Percentiles rank a stretch among this genome's conserved stretches.
These are phyloP conservation scores for Bombyx huttoni DNA, from an alignment of 2,888 invertebrate genomes.

Conservation along the genomic window DNA sequence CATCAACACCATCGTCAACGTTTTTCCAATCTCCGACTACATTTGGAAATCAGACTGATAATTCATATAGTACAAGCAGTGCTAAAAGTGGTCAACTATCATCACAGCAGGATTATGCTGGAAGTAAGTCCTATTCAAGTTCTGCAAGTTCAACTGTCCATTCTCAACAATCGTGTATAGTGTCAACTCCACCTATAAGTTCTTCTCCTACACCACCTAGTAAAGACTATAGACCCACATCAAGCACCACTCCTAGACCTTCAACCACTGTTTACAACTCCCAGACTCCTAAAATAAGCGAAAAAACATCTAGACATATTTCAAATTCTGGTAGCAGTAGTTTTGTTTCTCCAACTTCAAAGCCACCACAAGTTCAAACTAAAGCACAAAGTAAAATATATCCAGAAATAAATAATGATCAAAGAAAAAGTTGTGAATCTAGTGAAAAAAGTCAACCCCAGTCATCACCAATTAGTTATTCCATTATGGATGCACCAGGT, in stretches of 20 bases:
- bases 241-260: conserved; percentile 61
- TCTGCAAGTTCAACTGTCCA: conserved; percentile 72
- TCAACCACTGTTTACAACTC: conserved; percentile 54
- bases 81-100: conserved; percentile 68
- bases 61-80: conserved; percentile 70
- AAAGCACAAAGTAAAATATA: conserved; percentile 86
- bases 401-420: conserved; percentile 74
- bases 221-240: conserved; percentile 77
- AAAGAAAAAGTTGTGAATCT: conserved; percentile 70
- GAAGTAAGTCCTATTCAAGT: conserved; percentile 74
- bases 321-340: conserved; percentile 47
- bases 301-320: conserved; percentile 43
- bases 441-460: conserved; percentile 70
- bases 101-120: conserved; percentile 69
- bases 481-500: conserved; percentile 80
- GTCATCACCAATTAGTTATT: conserved; percentile 83
- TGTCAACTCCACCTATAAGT: conserved; percentile 75
- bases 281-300: conserved; percentile 49
- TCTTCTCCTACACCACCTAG: conserved; percentile 63
- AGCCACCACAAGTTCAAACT: conserved; percentile 75
- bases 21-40: conserved; percentile 77
- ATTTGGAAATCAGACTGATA: conserved; percentile 73
- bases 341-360: conserved; percentile 70
- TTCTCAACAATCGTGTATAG: conserved; percentile 81
- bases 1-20: conserved; percentile 68